phyloP scores from a whole-genome alignment of 2,797 vertebrate genomes.

The Huso huso region DNA sequence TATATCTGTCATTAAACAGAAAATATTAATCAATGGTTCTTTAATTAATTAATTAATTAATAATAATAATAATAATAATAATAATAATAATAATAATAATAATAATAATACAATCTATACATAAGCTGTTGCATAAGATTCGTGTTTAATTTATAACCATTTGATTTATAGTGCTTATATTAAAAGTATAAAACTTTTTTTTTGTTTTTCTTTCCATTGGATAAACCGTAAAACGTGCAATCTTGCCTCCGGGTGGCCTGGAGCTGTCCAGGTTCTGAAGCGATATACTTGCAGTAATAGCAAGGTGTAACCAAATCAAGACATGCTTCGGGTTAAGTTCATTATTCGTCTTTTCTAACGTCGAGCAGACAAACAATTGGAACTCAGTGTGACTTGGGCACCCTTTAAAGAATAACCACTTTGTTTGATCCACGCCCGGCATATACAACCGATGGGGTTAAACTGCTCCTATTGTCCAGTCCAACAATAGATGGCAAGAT shows the following conservation, averaged over 20 bases:
- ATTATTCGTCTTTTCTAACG: not conserved
- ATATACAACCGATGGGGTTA: not conserved
- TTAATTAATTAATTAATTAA: no score
- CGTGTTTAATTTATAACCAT: no score
- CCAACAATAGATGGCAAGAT: not conserved
- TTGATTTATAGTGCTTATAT: no score
- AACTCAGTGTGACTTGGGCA: not conserved
- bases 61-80: no score
- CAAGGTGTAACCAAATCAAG: not conserved
- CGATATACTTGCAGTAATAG: not conserved
- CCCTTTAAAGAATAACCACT: not conserved
- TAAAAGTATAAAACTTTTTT: no score
- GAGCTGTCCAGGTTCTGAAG: conserved; percentile 46
- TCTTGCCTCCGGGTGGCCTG: not conserved
- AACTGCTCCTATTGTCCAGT: not conserved
- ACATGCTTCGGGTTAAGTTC: not conserved
- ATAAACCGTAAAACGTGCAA: no score
- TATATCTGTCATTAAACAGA: no score
- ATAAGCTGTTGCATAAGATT: no score
- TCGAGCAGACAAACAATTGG: not conserved
- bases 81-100: no score
- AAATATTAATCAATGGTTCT: no score
- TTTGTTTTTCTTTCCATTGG: conserved; percentile 14
- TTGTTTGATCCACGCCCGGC: not conserved
- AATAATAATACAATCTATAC: no score